These are phyloP conservation scores for Arctopsyche grandis DNA, from an alignment of 1,140 invertebrate species.

Conservation along the genomic window DNA sequence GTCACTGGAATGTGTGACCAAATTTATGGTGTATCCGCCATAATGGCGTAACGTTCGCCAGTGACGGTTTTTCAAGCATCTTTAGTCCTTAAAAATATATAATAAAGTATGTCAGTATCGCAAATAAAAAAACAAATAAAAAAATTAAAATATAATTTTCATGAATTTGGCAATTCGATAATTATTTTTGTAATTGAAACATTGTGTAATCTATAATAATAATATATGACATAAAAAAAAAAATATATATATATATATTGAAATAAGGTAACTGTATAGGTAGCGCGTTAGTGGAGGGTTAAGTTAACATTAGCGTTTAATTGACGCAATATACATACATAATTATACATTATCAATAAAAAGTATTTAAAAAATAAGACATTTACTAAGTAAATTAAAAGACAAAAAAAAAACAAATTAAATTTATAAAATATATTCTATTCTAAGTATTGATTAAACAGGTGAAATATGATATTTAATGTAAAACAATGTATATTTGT, in stretches of 20 bases:
- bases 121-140: background rate
- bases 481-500: constrained; percentile 18
- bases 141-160: background rate
- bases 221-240: constrained; percentile 23
- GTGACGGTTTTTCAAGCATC: constrained; percentile 9
- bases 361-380: constrained; percentile 30
- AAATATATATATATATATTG: too few relatives aligned
- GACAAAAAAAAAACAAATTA: constrained; percentile 40
- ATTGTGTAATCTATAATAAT: constrained; percentile 6
- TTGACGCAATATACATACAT: constrained; percentile 45
- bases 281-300: constrained; percentile 22
- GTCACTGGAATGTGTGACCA: constrained; percentile 28
- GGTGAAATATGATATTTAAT: constrained; percentile 43
- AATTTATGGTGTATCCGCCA: constrained; percentile 7
- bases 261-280: constrained; percentile 16
- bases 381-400: constrained; percentile 33
- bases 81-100: constrained; percentile 11
- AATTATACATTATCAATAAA: constrained; percentile 35
- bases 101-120: background rate
- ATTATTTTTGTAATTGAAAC: constrained; percentile 17
- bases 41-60: background rate
- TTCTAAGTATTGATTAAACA: constrained; percentile 47
- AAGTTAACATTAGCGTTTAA: background rate
- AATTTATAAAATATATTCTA: constrained; percentile 45
- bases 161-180: constrained; percentile 16